A percentile compares a stretch with the other conserved stretches of the same genome.
phyloP scores from a whole-genome alignment of 2,797 vertebrate genomes.

The Cossypha niveicapilla region DNA sequence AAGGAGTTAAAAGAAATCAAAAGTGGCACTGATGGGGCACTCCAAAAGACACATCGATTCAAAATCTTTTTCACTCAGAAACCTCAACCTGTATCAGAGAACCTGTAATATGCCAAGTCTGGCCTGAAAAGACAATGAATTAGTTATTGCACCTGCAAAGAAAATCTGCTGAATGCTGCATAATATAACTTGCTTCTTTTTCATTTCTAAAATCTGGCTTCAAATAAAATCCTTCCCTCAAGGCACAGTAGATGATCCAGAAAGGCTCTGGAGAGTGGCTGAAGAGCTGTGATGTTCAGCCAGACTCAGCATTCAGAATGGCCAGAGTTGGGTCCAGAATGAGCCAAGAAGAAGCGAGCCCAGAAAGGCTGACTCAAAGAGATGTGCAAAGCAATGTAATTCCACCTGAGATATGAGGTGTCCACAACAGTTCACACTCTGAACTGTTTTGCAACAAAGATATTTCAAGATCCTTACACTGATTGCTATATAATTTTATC shows the following conservation, averaged over 20 bases:
- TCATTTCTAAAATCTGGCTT: background rate
- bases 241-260: background rate
- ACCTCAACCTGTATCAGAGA: background rate
- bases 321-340: background rate
- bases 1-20: background rate
- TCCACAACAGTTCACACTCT: background rate
- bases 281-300: background rate
- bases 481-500: background rate
- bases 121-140: background rate
- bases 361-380: background rate
- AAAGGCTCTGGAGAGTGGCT: background rate
- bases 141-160: background rate
- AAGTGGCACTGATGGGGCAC: background rate
- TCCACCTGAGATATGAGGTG: background rate
- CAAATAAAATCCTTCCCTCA: background rate
- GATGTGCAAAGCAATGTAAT: rapidly evolving
- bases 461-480: background rate
- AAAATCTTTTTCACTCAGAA: background rate
- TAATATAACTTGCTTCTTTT: background rate
- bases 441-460: background rate
- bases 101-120: background rate
- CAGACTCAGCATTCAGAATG: background rate
- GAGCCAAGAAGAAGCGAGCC: background rate
- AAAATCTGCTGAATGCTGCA: background rate
- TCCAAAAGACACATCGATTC: background rate